Evolutionary conservation across 37 sponge, comb jelly and placozoan genomes (phyloP), one percentile per base, ranked within the genome.

Genomic region (Halichondria panicea): DNA sequence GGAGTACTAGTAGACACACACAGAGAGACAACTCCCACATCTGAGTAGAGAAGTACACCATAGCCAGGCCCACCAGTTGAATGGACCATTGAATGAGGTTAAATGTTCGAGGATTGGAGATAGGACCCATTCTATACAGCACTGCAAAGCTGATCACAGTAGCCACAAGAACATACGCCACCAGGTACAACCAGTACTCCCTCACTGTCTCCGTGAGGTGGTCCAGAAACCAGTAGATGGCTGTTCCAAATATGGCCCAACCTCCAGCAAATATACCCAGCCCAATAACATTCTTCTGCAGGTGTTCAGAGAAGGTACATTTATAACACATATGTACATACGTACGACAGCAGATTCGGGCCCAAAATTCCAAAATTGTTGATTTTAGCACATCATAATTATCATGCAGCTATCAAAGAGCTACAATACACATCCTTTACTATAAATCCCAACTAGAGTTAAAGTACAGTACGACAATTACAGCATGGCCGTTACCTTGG

Each of bases 91-190:
- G 91, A 13, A 90, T 52, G 40, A 90, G 60, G 60, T 80, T 44
- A 15, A 90, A 60, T 22, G 86, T 84, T 19, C 86, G 71, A 1
- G 64, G 68, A 54, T 74, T 30, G 2, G 39, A 13, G 1, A 80
- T 59, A 33, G 71, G 70, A 0, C 85, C 86, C 25, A 66, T 21
- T 24, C 91, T 69, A 40, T 90, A 90, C 45, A 79, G 31, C 12
- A 79, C 63, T 32, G 86, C 91, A 71, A 90, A 90, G 65, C 86
- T 90, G 61, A 80, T 22, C 30, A 90, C 46, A 0, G 81, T 86
- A 25, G 91, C 57, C 3, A 71, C 57, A 9, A 63, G 32, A 7
- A 84, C 71, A 43, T 90, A 90, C 48, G 22, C 66, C 34, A 76
- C 18, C 0, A 80, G 31, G 31, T 76, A 84, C 33, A 63, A 48